A percentile compares a stretch with the other conserved stretches of the same genome.
phyloP scores from a whole-genome alignment of 1,140 invertebrate species.

The Teleogryllus occipitalis region DNA sequence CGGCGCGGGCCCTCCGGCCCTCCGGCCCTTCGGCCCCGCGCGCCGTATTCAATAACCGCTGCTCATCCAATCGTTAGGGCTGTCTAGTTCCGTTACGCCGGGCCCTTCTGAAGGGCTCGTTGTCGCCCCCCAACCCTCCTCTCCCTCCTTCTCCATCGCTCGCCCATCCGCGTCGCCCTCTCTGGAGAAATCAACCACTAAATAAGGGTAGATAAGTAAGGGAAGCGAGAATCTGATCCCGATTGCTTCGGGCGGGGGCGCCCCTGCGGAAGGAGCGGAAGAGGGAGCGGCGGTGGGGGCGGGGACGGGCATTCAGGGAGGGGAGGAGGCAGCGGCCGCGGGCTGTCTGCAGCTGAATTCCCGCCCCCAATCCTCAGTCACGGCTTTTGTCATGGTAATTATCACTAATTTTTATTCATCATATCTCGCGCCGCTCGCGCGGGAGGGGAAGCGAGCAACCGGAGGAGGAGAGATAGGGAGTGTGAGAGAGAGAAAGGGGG shows the following conservation, averaged over 20 bases:
- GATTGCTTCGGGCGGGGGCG: neutral
- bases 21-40: too few relatives aligned
- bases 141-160: too few relatives aligned
- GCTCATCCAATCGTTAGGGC: slow-evolving; percentile 3
- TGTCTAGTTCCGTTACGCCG: neutral
- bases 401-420: slow-evolving; percentile 1
- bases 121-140: neutral
- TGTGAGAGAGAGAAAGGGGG: neutral
- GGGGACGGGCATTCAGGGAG: neutral
- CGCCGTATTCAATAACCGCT: neutral
- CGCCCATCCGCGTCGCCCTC: neutral
- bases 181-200: slow-evolving; percentile 4
- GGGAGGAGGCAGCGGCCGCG: neutral
- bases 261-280: too few relatives aligned
- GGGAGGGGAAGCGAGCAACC: neutral
- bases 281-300: neutral
- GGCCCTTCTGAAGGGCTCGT: neutral
- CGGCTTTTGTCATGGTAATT: neutral
- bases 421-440: neutral
- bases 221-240: neutral
- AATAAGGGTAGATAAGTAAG: slow-evolving; percentile 5
- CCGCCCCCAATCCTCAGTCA: neutral
- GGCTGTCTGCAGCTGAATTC: neutral
- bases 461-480: neutral
- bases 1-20: too few relatives aligned